Conservation (phyloP, 64 coral and sea anemone species). For the Stichodactyla helianthus region DNA sequence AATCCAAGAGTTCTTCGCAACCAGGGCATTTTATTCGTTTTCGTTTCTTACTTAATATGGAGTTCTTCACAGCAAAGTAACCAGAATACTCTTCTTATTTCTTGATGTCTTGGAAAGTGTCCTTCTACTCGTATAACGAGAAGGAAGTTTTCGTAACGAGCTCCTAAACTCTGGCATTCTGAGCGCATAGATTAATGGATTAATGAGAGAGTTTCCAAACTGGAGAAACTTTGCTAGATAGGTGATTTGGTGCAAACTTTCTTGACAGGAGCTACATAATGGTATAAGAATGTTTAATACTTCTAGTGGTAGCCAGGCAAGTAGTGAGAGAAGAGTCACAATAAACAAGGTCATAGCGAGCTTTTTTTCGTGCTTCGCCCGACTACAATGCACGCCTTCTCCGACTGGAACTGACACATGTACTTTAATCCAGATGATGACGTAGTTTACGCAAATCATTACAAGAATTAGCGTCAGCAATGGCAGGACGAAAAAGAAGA, state of each 20-base stretch:
- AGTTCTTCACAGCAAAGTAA: not conserved
- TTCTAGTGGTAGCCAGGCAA: slow-evolving; percentile 9
- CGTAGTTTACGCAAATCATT: slow-evolving; percentile 5
- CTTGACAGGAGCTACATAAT: not conserved
- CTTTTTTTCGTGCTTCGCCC: not conserved
- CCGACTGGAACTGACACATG: not conserved
- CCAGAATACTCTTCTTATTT: not conserved
- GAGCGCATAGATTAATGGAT: slow-evolving; percentile 24
- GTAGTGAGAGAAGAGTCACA: slow-evolving; percentile 20
- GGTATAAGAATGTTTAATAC: slow-evolving; percentile 5
- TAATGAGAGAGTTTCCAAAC: slow-evolving; percentile 34
- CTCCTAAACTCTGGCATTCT: slow-evolving; percentile 32
- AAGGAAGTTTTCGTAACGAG: not conserved
- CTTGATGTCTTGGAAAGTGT: not conserved
- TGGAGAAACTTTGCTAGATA: slow-evolving; percentile 17
- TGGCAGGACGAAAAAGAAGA: slow-evolving; percentile 1
- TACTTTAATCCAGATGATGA: not conserved
- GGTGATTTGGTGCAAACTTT: not conserved
- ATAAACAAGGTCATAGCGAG: slow-evolving; percentile 30
- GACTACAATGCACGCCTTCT: not conserved
- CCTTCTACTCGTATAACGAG: not conserved
- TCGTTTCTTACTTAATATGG: not conserved
- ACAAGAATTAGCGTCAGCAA: not conserved
- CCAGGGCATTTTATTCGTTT: too few species aligned
- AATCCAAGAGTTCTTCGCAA: too few species aligned